Evolutionary conservation across 2,113 vertebrate genomes (phyloP).

Genomic region (Globicephala melas): DNA sequence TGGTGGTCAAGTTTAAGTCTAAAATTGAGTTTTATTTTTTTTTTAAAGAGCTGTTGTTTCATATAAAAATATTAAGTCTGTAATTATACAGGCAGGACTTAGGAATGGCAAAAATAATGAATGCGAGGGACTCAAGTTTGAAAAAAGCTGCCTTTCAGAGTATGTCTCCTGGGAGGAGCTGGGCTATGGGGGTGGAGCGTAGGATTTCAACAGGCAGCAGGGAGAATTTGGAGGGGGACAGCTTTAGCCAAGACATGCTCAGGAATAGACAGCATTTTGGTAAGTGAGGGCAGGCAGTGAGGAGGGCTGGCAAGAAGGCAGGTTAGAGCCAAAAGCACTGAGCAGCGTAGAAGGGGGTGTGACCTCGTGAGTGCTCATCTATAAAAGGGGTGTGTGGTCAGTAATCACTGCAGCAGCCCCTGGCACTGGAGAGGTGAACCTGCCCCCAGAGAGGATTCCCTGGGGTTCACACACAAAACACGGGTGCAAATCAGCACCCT

Average conservation of each 20-base stretch:
- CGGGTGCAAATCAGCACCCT: not conserved
- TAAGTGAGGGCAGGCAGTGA: not conserved
- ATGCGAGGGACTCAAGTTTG: not conserved
- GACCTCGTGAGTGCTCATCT: fast-evolving
- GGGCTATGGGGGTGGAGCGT: too few relatives aligned
- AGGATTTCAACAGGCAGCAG: not conserved
- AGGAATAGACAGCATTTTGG: not conserved
- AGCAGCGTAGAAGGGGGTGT: not conserved
- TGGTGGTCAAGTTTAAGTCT: not conserved
- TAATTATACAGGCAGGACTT: not conserved
- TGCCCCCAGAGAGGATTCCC: not conserved
- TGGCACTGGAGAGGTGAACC: not conserved
- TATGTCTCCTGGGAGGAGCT: not conserved
- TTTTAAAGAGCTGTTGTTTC: not conserved
- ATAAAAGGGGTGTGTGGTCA: too few relatives aligned
- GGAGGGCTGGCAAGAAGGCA: not conserved
- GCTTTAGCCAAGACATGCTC: not conserved
- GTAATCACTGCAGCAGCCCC: not conserved
- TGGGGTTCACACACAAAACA: not conserved
- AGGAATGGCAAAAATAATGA: not conserved
- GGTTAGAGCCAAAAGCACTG: not conserved
- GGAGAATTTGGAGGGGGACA: not conserved
- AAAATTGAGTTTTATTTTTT: not conserved
- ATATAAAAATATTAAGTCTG: not conserved
- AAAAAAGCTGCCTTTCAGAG: not conserved